Base-by-base conservation (phyloP, 2,113 vertebrate species). In the Chrysochloris asiatica region DNA sequence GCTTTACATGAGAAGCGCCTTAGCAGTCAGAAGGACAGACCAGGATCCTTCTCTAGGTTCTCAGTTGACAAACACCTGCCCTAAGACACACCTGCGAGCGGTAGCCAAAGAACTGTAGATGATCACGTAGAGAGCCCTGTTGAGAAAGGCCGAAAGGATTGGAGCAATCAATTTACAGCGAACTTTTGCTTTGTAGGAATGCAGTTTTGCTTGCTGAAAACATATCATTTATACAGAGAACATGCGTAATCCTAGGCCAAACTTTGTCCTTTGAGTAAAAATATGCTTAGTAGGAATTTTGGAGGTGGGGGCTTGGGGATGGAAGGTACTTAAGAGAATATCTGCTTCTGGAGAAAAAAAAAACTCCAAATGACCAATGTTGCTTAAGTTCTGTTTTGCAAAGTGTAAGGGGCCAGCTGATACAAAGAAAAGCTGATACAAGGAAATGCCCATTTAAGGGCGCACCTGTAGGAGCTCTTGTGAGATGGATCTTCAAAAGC, bases 261-360 rank as follows among this genome's bases (percentile, higher is more conserved):
- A 75, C 97, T 97, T 96, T 97, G 95, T 97, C 97, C 97, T 97
- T 95, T 95, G 95, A 96, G 97, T 97, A 95, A 96, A 97, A 97
- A 96, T 97, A 96, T 92, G 97, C 97, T 97, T 96, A 94, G 96
- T 82, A 96, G 96, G 96, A 97, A 97, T 97, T 97, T 97, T 77
- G 84, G 75, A 59, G 91, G 63, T 45, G 48, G 41, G 52, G 48
- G 30, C 16, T 2, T 1, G 33, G 72, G 24, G 10, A 26, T n/a
- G 52, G 86, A 80, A 33, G n/a, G 84, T 52, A 71, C n/a, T n/a
- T n/a, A 91, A 71, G 73, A 96, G 88, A 83, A 75, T 93, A 96
- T 96, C 94, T 93, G 95, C 92, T 96, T 95, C 89, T 61, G 96
- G 94, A 93, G 79, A 90, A 95, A 95, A 96, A 59, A 90, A 95